Conservation (phyloP, 2,888 invertebrate species). For the Baccha elongata region DNA sequence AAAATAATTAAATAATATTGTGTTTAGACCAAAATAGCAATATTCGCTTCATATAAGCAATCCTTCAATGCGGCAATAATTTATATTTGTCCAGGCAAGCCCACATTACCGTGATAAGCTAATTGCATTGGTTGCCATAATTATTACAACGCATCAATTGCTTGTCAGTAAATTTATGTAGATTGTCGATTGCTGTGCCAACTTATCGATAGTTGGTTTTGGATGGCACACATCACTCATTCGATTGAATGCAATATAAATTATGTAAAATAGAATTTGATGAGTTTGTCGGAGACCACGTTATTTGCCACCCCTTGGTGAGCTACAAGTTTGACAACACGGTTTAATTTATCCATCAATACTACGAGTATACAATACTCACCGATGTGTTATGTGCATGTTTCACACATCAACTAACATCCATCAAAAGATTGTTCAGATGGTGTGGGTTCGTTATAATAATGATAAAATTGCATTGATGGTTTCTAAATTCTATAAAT, state of each 20-base stretch:
- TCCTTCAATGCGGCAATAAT: constrained; percentile 36
- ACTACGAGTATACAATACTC: no score
- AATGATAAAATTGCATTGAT: no score
- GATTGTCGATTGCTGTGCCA: constrained; percentile 36
- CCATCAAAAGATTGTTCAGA: no score
- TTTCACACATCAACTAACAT: constrained; percentile 1
- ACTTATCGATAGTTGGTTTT: constrained; percentile 30
- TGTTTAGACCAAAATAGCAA: constrained; percentile 14
- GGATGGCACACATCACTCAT: constrained; percentile 48
- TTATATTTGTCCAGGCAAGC: constrained; percentile 11
- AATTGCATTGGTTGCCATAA: constrained; percentile 64
- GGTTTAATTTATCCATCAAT: no score
- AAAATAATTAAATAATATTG: no score
- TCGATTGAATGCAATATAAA: constrained; percentile 47
- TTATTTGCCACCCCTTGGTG: constrained; percentile 10
- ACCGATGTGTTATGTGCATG: no score
- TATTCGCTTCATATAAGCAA: background rate
- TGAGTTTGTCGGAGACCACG: constrained; percentile 42
- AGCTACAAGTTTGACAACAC: constrained; percentile 30
- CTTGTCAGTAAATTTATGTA: constrained; percentile 65
- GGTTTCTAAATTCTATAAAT: no score
- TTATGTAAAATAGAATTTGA: constrained; percentile 56
- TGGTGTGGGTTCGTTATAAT: no score
- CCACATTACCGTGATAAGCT: constrained; percentile 66
- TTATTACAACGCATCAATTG: constrained; percentile 70